Base-by-base conservation (phyloP, 2,113 vertebrate species). In the Malurus cyaneus region DNA sequence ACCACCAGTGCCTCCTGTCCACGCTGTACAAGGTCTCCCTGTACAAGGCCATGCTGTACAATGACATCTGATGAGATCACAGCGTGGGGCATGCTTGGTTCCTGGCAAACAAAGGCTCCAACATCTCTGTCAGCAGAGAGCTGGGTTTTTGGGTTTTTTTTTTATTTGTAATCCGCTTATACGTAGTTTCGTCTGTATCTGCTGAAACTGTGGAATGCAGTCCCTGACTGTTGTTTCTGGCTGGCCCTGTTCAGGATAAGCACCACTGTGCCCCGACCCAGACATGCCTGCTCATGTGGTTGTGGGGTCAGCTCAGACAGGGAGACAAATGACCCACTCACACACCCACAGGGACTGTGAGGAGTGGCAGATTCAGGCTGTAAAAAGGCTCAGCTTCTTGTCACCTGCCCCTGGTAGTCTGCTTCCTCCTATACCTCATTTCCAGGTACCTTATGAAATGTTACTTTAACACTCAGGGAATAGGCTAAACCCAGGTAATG, bases 41-140 rank as follows among this genome's bases (percentile, higher is more conserved):
- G 39, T 39, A 39, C 39, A 39, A 39, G 39, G 11, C 39, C 39
- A 39, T 39, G 39, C 39, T 39, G 39, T 39, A 11, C 39, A 39
- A 39, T 39, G 59, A 64, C 49, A 86, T n/a, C 81, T 83, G 90
- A 93, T 39, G 71, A 83, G 67, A 86, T 86, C 83, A 23, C 46
- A 92, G 91, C 3, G 0, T 62, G 78, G 50, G 62, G 64, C 77
- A 57, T 0, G 4, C 80, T 76, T 86, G 87, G 47, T 62, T 85
- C 54, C 2, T 52, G 85, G 71, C 78, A 66, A 28, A 86, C 49
- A 90, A 90, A 90, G 66, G 42, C 54, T 87, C 83, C 15, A 2
- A 24, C 44, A 82, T n/a, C 57, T 67, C 62, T 61, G 64, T 71
- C 77, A 79, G 23, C 70, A 80, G 50, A n/a, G 7, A 74, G 17